A percentile compares a stretch with the other conserved stretches of the same genome.
Conservation (phyloP, 1,140 invertebrate species). For the Drosophila sechellia region DNA sequence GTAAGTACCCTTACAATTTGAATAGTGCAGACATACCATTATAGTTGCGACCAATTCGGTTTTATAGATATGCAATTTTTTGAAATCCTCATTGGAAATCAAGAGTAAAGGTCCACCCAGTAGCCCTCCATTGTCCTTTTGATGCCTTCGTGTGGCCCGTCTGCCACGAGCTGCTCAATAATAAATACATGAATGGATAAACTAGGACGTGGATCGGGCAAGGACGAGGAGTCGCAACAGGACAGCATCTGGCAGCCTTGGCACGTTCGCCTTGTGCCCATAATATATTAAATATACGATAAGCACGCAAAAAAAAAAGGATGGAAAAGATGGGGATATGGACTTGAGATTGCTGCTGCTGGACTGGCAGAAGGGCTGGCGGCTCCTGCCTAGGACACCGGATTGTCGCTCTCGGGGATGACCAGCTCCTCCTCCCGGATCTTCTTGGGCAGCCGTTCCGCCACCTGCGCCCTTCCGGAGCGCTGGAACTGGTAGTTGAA, state of each 20-base stretch:
- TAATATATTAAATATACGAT: conserved; percentile 42
- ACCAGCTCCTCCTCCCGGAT: conserved; percentile 41
- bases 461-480: conserved; percentile 86
- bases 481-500: conserved; percentile 96
- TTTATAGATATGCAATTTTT: not conserved
- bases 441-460: conserved; percentile 46
- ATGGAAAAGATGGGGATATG: not conserved
- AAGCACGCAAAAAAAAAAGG: conserved; percentile 5
- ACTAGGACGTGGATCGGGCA: conserved; percentile 5
- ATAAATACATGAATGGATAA: conserved; percentile 33
- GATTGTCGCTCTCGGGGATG: conserved; percentile 62
- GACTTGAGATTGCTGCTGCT: conserved; percentile 14
- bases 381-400: not conserved
- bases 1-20: too few species aligned
- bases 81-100: not conserved
- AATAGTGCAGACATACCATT: too few species aligned
- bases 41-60: too few species aligned
- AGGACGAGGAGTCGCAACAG: conserved; percentile 5
- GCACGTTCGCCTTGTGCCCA: conserved; percentile 38
- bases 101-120: not conserved
- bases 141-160: conserved; percentile 1
- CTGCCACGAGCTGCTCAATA: conserved; percentile 23
- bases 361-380: too few species aligned
- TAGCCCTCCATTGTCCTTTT: not conserved
- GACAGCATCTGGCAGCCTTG: conserved; percentile 28